Evolutionary conservation across 2,113 vertebrate species (phyloP).

Genomic region (Tyrannus savana): DNA sequence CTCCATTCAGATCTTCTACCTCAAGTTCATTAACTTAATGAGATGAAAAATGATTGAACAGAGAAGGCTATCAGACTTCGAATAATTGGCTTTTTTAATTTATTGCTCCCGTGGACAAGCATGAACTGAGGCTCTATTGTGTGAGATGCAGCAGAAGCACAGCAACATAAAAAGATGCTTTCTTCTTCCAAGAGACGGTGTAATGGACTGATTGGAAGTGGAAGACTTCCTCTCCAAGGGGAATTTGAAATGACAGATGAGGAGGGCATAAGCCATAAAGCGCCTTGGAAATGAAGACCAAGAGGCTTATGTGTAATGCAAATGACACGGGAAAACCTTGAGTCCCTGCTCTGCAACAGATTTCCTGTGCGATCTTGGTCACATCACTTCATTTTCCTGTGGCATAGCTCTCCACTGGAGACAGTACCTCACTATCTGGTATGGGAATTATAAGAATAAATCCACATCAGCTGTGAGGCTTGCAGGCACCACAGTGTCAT

Average conservation of each 20-base stretch:
- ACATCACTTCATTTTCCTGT: neutral
- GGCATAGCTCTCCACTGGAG: neutral
- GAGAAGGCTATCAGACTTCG: constrained; percentile 9
- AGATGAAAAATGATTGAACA: constrained; percentile 16
- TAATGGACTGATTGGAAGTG: neutral
- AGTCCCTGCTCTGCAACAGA: neutral
- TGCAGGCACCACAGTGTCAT: neutral
- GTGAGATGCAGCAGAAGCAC: neutral
- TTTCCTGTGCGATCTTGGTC: neutral
- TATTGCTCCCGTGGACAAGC: constrained; percentile 18
- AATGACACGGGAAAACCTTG: neutral
- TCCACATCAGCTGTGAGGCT: neutral
- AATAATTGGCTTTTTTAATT: constrained; percentile 58
- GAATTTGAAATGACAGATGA: constrained; percentile 31
- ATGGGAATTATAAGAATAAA: neutral
- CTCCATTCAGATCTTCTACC: neutral
- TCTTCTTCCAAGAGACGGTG: constrained; percentile 35
- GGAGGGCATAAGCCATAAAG: neutral
- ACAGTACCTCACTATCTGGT: neutral
- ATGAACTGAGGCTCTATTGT: constrained; percentile 34
- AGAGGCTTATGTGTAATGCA: neutral
- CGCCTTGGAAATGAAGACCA: neutral
- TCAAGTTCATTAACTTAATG: constrained; percentile 50
- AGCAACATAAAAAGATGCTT: constrained; percentile 45
- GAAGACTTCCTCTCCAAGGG: constrained; percentile 31